phyloP scores from a whole-genome alignment of 2,888 invertebrate genomes.

The Tinea trinotella region DNA sequence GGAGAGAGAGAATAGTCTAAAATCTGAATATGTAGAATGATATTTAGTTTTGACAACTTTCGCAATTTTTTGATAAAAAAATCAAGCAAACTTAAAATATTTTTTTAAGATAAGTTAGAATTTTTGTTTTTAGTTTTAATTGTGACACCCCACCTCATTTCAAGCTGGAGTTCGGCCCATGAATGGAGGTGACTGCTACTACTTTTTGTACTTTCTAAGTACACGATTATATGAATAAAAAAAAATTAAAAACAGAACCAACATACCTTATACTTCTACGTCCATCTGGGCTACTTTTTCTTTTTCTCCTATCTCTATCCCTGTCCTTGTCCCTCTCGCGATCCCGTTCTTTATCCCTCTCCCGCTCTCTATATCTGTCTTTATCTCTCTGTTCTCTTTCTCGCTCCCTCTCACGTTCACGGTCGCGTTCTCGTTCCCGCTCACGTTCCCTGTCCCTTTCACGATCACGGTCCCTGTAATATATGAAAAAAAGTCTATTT shows the following conservation, averaged over 20 bases:
- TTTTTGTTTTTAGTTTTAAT: no score
- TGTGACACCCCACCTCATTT: no score
- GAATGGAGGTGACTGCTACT: no score
- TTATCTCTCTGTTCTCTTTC: constrained; percentile 42
- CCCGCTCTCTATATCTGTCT: constrained; percentile 24
- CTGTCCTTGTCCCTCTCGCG: constrained; percentile 37
- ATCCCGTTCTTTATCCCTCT: constrained; percentile 34
- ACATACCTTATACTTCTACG: constrained; percentile 55
- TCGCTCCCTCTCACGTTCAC: constrained; percentile 44
- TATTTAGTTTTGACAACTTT: no score
- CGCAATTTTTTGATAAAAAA: no score
- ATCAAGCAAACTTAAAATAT: no score
- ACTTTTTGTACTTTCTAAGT: background rate
- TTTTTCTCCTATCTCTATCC: constrained; percentile 49
- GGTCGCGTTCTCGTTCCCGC: constrained; percentile 39
- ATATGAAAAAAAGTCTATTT: background rate
- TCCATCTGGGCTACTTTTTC: constrained; percentile 56
- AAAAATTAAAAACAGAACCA: no score
- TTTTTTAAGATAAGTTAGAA: no score
- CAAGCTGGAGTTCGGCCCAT: no score
- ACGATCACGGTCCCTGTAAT: constrained; percentile 27
- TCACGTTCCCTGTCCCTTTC: constrained; percentile 38
- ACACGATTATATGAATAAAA: background rate
- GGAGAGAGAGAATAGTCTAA: no score
- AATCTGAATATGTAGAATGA: no score